These are phyloP conservation scores for Patella depressa DNA, from an alignment of 2,888 invertebrate species.

Conservation along the genomic window DNA sequence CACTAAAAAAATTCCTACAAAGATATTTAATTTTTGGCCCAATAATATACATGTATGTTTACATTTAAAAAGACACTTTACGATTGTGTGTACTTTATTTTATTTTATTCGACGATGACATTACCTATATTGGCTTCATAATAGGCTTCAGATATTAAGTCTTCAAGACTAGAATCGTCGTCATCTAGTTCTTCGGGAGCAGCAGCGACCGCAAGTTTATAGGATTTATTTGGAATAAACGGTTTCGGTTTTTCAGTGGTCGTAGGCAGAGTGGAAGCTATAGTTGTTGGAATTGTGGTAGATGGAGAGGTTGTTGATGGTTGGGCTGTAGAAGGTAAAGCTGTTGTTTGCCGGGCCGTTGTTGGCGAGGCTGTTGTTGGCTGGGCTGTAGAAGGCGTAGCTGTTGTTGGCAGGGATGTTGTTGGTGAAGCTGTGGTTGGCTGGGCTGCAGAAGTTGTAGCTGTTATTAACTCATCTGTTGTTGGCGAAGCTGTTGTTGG, in stretches of 20 bases:
- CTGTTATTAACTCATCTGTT: neutral
- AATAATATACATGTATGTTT: too few relatives aligned
- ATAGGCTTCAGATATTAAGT: neutral
- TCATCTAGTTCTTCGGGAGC: neutral
- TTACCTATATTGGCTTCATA: constrained; percentile 10
- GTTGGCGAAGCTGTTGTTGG: neutral
- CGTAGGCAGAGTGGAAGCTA: neutral
- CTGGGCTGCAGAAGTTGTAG: neutral
- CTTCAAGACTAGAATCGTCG: neutral
- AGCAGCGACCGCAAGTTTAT: neutral
- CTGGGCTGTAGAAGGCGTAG: neutral
- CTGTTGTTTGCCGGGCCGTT: neutral
- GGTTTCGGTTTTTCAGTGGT: constrained; percentile 5
- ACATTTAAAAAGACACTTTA: too few relatives aligned
- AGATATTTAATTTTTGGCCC: too few relatives aligned
- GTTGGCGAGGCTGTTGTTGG: neutral
- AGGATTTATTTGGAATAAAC: constrained; percentile 1
- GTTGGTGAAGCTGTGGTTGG: neutral
- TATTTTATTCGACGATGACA: too few relatives aligned
- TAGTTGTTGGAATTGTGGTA: neutral
- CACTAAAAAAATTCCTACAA: too few relatives aligned
- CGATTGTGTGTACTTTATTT: too few relatives aligned
- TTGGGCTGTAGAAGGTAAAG: neutral
- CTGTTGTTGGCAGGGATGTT: neutral
- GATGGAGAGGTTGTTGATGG: neutral